These are phyloP conservation scores for Cantharis flavilabris DNA, from an alignment of 2,888 invertebrate species.

Conservation along the genomic window DNA sequence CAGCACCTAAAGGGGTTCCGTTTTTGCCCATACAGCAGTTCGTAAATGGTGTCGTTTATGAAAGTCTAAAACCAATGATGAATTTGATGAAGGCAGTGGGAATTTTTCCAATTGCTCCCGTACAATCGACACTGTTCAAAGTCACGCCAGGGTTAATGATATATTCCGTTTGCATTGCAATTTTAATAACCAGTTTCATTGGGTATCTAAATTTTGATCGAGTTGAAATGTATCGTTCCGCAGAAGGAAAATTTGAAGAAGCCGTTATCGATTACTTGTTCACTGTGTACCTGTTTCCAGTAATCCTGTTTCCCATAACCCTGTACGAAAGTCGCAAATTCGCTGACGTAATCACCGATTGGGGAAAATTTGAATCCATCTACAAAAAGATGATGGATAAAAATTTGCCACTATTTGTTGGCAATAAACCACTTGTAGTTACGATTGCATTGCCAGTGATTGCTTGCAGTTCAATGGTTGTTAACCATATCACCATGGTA, in stretches of 20 bases:
- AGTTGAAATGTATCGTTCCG: slow-evolving; percentile 63
- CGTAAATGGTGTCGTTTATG: slow-evolving; percentile 52
- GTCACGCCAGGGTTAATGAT: slow-evolving; percentile 61
- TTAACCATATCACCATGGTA: slow-evolving; percentile 73
- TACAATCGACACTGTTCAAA: slow-evolving; percentile 55
- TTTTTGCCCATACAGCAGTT: slow-evolving; percentile 11
- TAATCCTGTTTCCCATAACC: slow-evolving; percentile 65
- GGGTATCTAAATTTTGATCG: slow-evolving; percentile 66
- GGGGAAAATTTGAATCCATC: slow-evolving; percentile 70
- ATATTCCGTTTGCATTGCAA: slow-evolving; percentile 57
- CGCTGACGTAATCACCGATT: slow-evolving; percentile 64
- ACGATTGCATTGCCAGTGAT: slow-evolving; percentile 65
- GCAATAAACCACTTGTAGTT: slow-evolving; percentile 63
- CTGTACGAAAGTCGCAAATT: slow-evolving; percentile 73
- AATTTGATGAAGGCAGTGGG: slow-evolving; percentile 62
- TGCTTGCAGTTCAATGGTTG: slow-evolving; percentile 66
- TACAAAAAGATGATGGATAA: slow-evolving; percentile 66
- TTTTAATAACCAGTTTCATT: slow-evolving; percentile 60
- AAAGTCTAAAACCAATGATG: slow-evolving; percentile 56
- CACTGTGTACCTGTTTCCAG: slow-evolving; percentile 71
- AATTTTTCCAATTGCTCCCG: slow-evolving; percentile 64
- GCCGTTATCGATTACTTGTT: slow-evolving; percentile 77
- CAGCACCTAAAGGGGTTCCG: slow-evolving; percentile 27
- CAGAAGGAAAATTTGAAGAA: slow-evolving; percentile 69
- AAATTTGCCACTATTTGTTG: slow-evolving; percentile 61